These are phyloP conservation scores for Eledone cirrhosa DNA, from an alignment of 2,888 invertebrate genomes.

Conservation along the genomic window DNA sequence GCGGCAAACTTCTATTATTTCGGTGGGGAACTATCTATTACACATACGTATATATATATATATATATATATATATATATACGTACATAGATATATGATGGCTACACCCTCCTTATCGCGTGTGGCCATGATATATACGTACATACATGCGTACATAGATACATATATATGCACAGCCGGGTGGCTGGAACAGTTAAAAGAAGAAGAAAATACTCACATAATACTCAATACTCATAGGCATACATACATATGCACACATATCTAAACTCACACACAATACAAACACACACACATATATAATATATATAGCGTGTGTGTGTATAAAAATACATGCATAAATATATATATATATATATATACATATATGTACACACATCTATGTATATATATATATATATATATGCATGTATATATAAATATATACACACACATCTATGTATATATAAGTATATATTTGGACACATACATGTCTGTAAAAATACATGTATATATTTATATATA, in stretches of 20 bases:
- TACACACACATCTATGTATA: not conserved
- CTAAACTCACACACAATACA: too few species aligned
- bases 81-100: too few species aligned
- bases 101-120: not conserved
- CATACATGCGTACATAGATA: not conserved
- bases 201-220: too few species aligned
- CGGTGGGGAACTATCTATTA: too few species aligned
- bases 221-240: not conserved
- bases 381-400: not conserved
- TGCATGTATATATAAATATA: not conserved
- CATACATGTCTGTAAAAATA: not conserved
- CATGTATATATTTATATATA: not conserved
- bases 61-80: not conserved
- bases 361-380: not conserved
- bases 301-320: not conserved
- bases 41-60: not conserved
- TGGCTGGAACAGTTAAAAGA: too few species aligned
- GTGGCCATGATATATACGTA: not conserved
- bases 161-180: not conserved
- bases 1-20: too few species aligned
- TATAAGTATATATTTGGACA: not conserved
- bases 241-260: not conserved
- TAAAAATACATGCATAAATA: not conserved
- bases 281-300: not conserved
- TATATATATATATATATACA: not conserved